Evolutionary conservation across 1,140 invertebrate genomes (phyloP), one percentile per base, ranked within the genome.

Genomic region (Temnothorax nylanderi): DNA sequence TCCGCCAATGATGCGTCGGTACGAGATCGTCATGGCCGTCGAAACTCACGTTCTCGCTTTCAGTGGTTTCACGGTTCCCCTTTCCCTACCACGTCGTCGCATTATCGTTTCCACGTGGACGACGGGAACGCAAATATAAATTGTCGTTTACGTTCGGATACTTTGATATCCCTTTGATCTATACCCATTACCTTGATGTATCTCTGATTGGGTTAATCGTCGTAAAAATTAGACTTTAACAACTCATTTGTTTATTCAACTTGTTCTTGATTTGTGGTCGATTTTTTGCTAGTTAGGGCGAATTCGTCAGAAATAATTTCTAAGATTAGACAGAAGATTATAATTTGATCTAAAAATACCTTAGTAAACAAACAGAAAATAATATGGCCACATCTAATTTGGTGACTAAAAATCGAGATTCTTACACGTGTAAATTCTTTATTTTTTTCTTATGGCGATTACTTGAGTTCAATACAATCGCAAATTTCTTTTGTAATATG

Each of bases 1-100:
- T 93, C 89, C 90, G 88, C 91, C 92, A 92, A 90, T 90, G 90
- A 91, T 90, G 89, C 74, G 87, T 87, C 75, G 62, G 78, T 87
- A 90, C 65, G 87, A 78, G 90, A 90, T 91, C 89, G 90, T 88
- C 88, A 91, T 91, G 87, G 84, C 87, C 80, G 87, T 88, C 85
- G 87, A 72, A 81, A 81, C 67, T 60, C 51, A 51, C 56, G 44
- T 80, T 89, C 76, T 44, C 87, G 71, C 89, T 78, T 84, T 85
- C 72, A 71, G 71, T 78, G 76, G 69, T 85, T 91, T 88, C 88
- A 81, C 84, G 77, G 81, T 74, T 71, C 65, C 89, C 81, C 56
- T 85, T 81, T 77, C 76, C 85, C 85, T 6, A 71, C 34, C 11
- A 13, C 18, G 26, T 21, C 51, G 47, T 11, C 75, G 47, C 62